Base-by-base conservation (phyloP, 2,113 vertebrate genomes). In the Prunella fulvescens region DNA sequence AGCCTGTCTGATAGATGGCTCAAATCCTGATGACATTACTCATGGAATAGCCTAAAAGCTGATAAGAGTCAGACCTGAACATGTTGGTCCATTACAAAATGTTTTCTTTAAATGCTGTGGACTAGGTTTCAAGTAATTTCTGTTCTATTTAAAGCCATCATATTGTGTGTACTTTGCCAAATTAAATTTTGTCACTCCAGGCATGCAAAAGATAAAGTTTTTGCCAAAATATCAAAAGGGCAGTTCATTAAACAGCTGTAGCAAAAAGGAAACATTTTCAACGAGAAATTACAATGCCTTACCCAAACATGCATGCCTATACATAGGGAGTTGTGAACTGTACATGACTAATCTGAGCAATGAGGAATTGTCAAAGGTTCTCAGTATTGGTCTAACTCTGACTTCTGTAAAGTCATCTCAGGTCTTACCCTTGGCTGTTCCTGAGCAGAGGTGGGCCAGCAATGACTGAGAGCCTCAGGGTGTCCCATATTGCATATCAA, bases 401-500 rank as follows among this genome's bases (percentile, higher is more conserved):
- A 33, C 90, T 29, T 54, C 72, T 58, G 19, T 83, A 37, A 88
- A 95, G 86, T 92, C 87, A 96, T 1, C 31, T 83, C 51, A 69
- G 85, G 72, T 93, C 82, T 94, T 67, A 71, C 17, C 37, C 61
- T 78, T 72, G 90, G 82, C 71, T 88, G n/a, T 44, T 53, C 28
- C 51, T 45, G 57, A 93, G 71, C 18, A 88, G 44, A 86, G 47
- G 16, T 50, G 81, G 64, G 48, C 31, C 79, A 96, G 57, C 56
- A 90, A 19, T 12, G 57, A 35, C 44, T 66, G 71, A 91, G 76
- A 82, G 33, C n/a, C 81, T 94, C 29, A 76, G 61, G 81, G 80
- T 86, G 77, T 71, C 88, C 71, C 88, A 58, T 31, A 65, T 47
- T 79, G 70, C 71, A 78, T 88, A 86, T 94, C 94, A 88, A 94